These are phyloP conservation scores for Petrocephalus sullivani DNA, from an alignment of 2,797 vertebrate species.

Conservation along the genomic window DNA sequence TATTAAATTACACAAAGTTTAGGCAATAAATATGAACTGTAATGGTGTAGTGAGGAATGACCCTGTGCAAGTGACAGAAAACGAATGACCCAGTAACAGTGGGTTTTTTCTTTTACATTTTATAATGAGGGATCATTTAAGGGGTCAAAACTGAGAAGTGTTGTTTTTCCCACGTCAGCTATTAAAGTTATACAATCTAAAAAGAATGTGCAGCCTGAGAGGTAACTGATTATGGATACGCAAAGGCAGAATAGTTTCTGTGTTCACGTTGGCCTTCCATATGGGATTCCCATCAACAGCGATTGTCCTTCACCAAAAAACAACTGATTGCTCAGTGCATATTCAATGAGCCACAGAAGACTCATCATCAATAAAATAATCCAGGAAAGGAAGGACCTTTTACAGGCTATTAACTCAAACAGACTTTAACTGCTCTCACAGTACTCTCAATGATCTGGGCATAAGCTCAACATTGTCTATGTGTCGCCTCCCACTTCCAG, in stretches of 20 bases:
- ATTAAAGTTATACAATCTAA: neutral
- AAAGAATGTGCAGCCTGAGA: neutral
- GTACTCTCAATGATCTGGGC: neutral
- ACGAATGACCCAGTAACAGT: constrained; percentile 29
- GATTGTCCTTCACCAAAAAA: neutral
- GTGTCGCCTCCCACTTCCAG: neutral
- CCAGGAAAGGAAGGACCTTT: neutral
- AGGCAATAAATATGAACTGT: neutral
- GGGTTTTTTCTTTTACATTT: constrained; percentile 21
- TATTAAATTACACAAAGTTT: neutral
- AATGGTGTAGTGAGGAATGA: neutral
- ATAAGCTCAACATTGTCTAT: neutral
- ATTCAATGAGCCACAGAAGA: neutral
- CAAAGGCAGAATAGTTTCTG: neutral
- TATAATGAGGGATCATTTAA: constrained; percentile 14
- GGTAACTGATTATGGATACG: neutral
- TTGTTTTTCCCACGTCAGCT: neutral
- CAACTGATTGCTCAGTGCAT: neutral
- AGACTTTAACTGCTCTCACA: neutral
- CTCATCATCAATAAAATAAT: neutral
- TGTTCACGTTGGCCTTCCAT: neutral
- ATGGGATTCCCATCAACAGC: neutral
- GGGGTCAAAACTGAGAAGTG: neutral
- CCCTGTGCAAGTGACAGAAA: neutral
- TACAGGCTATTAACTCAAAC: neutral